Evolutionary conservation across 2,113 vertebrate genomes (phyloP), one percentile per base, ranked within the genome.

Genomic region (Peromyscus polionotus): DNA sequence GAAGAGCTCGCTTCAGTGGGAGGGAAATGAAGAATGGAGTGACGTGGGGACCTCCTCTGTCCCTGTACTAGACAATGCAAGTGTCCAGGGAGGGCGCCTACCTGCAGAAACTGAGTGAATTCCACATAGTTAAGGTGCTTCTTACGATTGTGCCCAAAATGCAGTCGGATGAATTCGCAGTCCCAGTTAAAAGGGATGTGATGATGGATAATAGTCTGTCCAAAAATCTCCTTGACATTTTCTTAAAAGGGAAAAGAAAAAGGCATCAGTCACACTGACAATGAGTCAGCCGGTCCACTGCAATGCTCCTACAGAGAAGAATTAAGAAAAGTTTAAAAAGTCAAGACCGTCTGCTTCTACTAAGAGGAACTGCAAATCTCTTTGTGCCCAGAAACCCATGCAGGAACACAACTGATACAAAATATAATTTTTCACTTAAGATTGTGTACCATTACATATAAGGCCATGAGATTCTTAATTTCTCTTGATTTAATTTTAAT

Each of bases 161-260:
- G 99, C 84, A 99, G 99, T 89, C 99, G 98, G 98, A 99, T 99
- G 98, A 99, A 99, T 88, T 99, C 99, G 98, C 99, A 99, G 98
- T 99, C 99, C 99, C 99, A 99, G 98, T 99, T 99, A 99, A 99
- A 99, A 97, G 99, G 99, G 98, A 99, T 99, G 98, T 99, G 99
- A 97, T 99, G 99, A 98, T 99, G 99, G 96, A 99, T 99, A 95
- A 99, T 98, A 92, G 99, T 99, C 99, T 99, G 99, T 98, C 99
- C 99, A 98, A 99, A 99, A 98, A 99, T 99, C 98, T 99, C 99
- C 94, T 99, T 99, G 95, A 99, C 99, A 98, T 99, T 99, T 98
- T 99, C 99, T 99, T 98, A 95, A 97, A 94, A 97, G 95, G 95
- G 96, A 99, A 98, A 98, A 98, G 95, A 93, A 98, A 97, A 97